Evolutionary conservation across 1,140 invertebrate species (phyloP).

Genomic region (Rhynchophorus ferrugineus): DNA sequence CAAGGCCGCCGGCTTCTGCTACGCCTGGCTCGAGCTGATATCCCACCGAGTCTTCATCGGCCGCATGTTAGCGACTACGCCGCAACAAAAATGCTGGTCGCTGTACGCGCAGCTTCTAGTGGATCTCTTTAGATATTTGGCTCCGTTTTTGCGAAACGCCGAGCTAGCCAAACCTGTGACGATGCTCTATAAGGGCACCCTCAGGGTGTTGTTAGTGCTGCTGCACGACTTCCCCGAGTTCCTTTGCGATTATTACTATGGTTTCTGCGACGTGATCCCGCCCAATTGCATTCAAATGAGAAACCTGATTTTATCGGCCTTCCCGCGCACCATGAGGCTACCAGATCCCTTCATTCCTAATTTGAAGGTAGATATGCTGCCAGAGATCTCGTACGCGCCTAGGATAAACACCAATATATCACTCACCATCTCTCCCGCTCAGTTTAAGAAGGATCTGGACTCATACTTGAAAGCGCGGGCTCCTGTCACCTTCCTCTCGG

Average conservation of each 20-base stretch:
- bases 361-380: slow-evolving; percentile 90
- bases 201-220: slow-evolving; percentile 90
- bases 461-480: slow-evolving; percentile 91
- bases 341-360: slow-evolving; percentile 98
- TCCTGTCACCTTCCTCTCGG: slow-evolving; percentile 92
- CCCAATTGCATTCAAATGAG: slow-evolving; percentile 99
- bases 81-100: slow-evolving; percentile 77
- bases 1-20: slow-evolving; percentile 95
- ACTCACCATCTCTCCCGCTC: slow-evolving; percentile 75
- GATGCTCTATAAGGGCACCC: slow-evolving; percentile 90
- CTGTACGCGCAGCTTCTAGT: slow-evolving; percentile 88
- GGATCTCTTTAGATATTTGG: slow-evolving; percentile 93
- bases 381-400: slow-evolving; percentile 77
- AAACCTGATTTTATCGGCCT: slow-evolving; percentile 95
- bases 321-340: slow-evolving; percentile 93
- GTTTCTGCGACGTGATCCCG: slow-evolving; percentile 98
- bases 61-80: slow-evolving; percentile 82
- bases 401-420: slow-evolving; percentile 86
- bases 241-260: slow-evolving; percentile 97
- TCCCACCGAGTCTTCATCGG: slow-evolving; percentile 95
- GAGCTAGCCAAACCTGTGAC: slow-evolving; percentile 90
- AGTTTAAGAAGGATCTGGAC: slow-evolving; percentile 93
- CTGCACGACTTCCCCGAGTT: slow-evolving; percentile 99
- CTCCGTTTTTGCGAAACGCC: slow-evolving; percentile 94
- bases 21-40: slow-evolving; percentile 96